Evolutionary conservation across 2,888 invertebrate species (phyloP).

Genomic region (Sphaeridia pumilis): DNA sequence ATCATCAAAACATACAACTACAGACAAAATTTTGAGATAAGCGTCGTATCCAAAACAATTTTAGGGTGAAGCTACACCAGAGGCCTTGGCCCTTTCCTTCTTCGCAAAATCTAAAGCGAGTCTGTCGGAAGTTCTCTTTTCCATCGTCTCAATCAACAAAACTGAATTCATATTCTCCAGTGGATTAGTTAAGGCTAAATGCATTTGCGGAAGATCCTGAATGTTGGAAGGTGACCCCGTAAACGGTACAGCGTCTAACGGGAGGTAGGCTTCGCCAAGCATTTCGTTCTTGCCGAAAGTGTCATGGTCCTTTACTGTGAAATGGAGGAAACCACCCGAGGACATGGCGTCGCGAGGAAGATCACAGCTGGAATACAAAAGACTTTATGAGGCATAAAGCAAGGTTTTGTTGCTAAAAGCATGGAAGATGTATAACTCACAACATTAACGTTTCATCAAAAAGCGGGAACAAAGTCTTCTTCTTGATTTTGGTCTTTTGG

Average conservation of each 20-base stretch:
- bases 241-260: slow-evolving; percentile 61
- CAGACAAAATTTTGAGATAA: too few relatives aligned
- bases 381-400: too few relatives aligned
- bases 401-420: background rate
- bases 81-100: slow-evolving; percentile 56
- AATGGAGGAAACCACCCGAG: slow-evolving; percentile 62
- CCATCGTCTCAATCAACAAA: slow-evolving; percentile 58
- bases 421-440: too few relatives aligned
- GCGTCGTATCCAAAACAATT: too few relatives aligned
- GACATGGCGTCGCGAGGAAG: slow-evolving; percentile 61
- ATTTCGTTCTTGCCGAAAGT: slow-evolving; percentile 86
- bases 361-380: too few relatives aligned
- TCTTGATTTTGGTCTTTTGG: slow-evolving; percentile 80
- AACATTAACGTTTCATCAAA: slow-evolving; percentile 90
- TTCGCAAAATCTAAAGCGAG: slow-evolving; percentile 80
- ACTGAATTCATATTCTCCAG: slow-evolving; percentile 39
- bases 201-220: slow-evolving; percentile 56
- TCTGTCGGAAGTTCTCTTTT: slow-evolving; percentile 73
- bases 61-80: slow-evolving; percentile 5
- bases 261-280: slow-evolving; percentile 84
- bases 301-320: slow-evolving; percentile 93
- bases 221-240: slow-evolving; percentile 48
- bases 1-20: too few relatives aligned
- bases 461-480: slow-evolving; percentile 82
- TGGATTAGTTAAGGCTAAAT: slow-evolving; percentile 59